A percentile compares a stretch with the other conserved stretches of the same genome.
phyloP scores from a whole-genome alignment of 2,113 vertebrate species.

The Enhydra lutris region DNA sequence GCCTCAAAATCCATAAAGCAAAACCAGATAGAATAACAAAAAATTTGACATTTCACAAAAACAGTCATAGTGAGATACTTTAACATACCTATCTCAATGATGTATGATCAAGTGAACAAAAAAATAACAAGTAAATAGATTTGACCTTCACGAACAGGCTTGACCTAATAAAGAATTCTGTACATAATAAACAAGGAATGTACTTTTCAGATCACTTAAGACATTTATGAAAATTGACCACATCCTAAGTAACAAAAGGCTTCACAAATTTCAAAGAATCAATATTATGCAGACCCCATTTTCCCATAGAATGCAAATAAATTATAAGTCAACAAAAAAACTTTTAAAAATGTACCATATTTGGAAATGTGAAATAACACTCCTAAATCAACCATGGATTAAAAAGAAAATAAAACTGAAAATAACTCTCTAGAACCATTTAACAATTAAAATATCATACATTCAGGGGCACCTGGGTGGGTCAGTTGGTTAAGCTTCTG shows the following conservation, averaged over 20 bases:
- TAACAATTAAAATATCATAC: background rate
- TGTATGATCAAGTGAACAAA: background rate
- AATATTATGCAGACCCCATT: background rate
- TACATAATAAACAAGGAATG: background rate
- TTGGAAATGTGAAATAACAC: background rate
- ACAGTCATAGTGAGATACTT: background rate
- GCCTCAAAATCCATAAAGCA: background rate
- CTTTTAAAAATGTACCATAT: background rate
- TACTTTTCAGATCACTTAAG: background rate
- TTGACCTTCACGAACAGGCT: background rate
- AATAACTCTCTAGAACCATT: background rate
- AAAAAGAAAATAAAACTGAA: background rate
- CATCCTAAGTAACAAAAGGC: background rate
- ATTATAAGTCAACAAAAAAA: background rate
- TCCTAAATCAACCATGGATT: background rate
- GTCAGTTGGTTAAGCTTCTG: background rate
- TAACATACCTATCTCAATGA: background rate
- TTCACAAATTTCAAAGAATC: background rate
- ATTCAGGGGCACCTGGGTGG: background rate
- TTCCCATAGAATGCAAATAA: background rate
- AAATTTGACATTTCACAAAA: background rate
- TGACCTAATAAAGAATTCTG: background rate
- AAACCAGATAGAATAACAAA: background rate
- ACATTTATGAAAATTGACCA: background rate
- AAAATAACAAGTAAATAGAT: background rate